phyloP scores from a whole-genome alignment of 2,888 invertebrate genomes.

The Ochropleura plecta region DNA sequence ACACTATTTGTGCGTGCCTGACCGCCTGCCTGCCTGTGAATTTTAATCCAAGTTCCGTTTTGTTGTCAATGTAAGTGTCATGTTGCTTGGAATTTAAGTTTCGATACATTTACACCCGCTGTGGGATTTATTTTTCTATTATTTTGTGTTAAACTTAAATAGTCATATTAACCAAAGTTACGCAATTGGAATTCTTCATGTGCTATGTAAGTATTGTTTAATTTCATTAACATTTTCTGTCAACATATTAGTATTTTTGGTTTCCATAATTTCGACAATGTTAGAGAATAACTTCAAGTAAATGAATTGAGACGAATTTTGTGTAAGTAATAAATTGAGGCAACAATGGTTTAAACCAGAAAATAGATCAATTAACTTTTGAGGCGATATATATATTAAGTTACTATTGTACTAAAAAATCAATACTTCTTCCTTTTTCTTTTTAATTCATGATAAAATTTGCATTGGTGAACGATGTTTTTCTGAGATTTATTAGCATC shows the following conservation, averaged over 20 bases:
- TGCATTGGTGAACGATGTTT: neutral
- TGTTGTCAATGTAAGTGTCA: conserved; percentile 44
- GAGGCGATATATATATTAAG: neutral
- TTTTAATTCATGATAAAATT: neutral
- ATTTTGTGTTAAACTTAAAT: conserved; percentile 35
- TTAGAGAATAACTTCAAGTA: neutral
- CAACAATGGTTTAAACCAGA: neutral
- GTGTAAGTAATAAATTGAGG: neutral
- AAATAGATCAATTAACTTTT: neutral
- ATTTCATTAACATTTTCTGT: conserved; percentile 55
- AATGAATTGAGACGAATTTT: neutral
- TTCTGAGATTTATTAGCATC: neutral
- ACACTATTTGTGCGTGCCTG: conserved; percentile 19
- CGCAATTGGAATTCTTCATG: conserved; percentile 24
- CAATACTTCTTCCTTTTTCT: conserved; percentile 7
- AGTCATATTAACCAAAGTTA: neutral
- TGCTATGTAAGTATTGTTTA: conserved; percentile 50
- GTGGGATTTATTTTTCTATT: conserved; percentile 21
- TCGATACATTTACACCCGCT: conserved; percentile 5
- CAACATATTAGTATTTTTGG: conserved; percentile 32
- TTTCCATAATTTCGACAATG: conserved; percentile 8
- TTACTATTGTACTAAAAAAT: conserved; percentile 13
- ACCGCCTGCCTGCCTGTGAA: neutral
- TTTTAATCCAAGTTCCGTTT: conserved; percentile 19
- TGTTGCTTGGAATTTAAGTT: conserved; percentile 37